Evolutionary conservation across 2,888 invertebrate species (phyloP), one percentile per base, ranked within the genome.

Genomic region (Vandiemenella viatica): DNA sequence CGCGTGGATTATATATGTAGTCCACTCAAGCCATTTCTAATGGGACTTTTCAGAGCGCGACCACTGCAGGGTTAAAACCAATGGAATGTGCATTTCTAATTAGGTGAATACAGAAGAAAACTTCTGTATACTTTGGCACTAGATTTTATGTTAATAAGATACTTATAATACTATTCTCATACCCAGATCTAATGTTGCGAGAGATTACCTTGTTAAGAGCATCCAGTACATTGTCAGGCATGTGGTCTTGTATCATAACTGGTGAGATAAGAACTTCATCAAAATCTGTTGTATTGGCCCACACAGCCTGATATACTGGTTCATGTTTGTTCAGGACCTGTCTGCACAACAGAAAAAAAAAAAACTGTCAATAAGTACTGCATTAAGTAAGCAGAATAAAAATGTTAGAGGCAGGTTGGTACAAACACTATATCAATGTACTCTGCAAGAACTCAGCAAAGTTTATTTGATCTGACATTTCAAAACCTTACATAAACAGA

Each of bases 241-340:
- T 88, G 65, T 90, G 89, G 65, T 90, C 89, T 66, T 87, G 85
- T 53, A 89, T 74, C 88, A 89, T 89, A 45, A 85, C 85, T 1
- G 89, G 89, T 20, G 88, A 88, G 55, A 90, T 86, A 48, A 89
- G 73, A 17, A 90, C 87, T 67, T 89, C 85, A 63, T 87, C 85
- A 63, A 89, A 89, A 63, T 86, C 85, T 38, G 76, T 78, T 57
- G 83, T 85, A 55, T 83, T 80, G 1, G 85, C 86, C 88, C 87
- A 88, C 17, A 90, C 70, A 10, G 88, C 90, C 66, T 88, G 87
- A 65, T 86, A 89, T 18, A 88, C 83, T 0, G 88, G 87, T 57
- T 86, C 82, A 10, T 75, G 75, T 57, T 77, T 79, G 56, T 75
- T 74, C 53, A 82, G 68, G 50, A 81, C 72, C 69, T 79, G 76